These are phyloP conservation scores for Horisme vitalbata DNA, from an alignment of 2,888 invertebrate species.

Conservation along the genomic window DNA sequence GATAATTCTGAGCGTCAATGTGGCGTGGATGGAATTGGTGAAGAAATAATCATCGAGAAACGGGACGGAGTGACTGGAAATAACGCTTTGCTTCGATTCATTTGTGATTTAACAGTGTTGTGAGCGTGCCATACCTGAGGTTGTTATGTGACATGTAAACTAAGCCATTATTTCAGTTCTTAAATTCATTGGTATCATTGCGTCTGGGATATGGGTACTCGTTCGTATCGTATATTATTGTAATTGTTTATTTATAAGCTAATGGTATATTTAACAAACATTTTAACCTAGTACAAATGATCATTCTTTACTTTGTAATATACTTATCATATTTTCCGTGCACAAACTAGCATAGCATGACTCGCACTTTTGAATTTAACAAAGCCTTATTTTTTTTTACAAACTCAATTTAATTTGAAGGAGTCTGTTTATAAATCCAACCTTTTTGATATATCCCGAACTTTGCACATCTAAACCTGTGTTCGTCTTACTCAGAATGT, in stretches of 20 bases:
- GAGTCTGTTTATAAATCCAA: not conserved
- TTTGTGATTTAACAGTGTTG: slow-evolving; percentile 60
- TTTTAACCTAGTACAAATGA: not conserved
- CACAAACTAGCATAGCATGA: slow-evolving; percentile 15
- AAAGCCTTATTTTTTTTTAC: not conserved
- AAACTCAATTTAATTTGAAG: not conserved
- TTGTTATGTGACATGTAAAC: slow-evolving; percentile 19
- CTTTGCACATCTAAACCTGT: not conserved
- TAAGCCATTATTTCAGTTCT: slow-evolving; percentile 26
- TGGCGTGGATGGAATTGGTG: slow-evolving; percentile 30
- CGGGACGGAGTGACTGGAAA: slow-evolving; percentile 48
- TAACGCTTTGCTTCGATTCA: slow-evolving; percentile 68
- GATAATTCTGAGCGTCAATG: slow-evolving; percentile 33
- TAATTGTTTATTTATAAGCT: slow-evolving; percentile 19
- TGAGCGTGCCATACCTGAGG: slow-evolving; percentile 57
- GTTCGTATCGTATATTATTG: slow-evolving; percentile 21
- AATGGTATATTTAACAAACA: slow-evolving; percentile 8
- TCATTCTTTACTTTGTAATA: not conserved
- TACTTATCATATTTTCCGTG: not conserved
- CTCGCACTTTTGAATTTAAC: slow-evolving; percentile 7
- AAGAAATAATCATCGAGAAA: slow-evolving; percentile 26
- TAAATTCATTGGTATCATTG: slow-evolving; percentile 30
- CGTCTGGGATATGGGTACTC: slow-evolving; percentile 28
- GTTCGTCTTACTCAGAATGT: not conserved
- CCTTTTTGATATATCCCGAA: not conserved